A percentile compares a stretch with the other conserved stretches of the same genome.
Evolutionary conservation across 37 sponge, comb jelly and placozoan species (phyloP).

Genomic region (Aphrocallistes beatrix): DNA sequence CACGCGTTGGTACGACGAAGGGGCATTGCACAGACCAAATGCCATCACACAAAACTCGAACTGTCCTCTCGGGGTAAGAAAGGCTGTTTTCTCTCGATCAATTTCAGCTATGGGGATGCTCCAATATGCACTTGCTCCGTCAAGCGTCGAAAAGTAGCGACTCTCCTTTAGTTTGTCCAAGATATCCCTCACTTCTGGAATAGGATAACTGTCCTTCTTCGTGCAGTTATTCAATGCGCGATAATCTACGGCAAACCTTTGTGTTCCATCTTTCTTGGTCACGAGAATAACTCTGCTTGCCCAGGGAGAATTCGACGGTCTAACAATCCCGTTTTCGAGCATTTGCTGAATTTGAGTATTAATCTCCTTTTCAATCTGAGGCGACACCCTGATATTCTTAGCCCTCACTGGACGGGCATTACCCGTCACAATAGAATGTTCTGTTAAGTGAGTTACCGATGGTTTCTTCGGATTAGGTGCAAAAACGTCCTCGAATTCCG

Average conservation of each 20-base stretch:
- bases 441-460: too few species aligned
- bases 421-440: neutral
- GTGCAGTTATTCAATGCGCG: neutral
- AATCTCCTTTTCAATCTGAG: neutral
- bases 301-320: neutral
- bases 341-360: neutral
- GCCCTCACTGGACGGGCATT: neutral
- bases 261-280: neutral
- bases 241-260: neutral
- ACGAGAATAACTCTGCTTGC: neutral
- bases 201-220: neutral
- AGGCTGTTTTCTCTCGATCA: neutral
- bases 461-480: too few species aligned
- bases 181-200: neutral
- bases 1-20: neutral
- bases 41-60: neutral
- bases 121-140: too few species aligned
- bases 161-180: neutral
- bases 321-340: neutral
- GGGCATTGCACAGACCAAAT: neutral
- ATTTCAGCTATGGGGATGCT: too few species aligned
- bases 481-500: too few species aligned
- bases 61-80: neutral
- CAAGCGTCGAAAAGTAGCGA: neutral
- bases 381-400: neutral